These are phyloP conservation scores for Callipepla squamata DNA, from an alignment of 2,113 vertebrate genomes.

Conservation along the genomic window DNA sequence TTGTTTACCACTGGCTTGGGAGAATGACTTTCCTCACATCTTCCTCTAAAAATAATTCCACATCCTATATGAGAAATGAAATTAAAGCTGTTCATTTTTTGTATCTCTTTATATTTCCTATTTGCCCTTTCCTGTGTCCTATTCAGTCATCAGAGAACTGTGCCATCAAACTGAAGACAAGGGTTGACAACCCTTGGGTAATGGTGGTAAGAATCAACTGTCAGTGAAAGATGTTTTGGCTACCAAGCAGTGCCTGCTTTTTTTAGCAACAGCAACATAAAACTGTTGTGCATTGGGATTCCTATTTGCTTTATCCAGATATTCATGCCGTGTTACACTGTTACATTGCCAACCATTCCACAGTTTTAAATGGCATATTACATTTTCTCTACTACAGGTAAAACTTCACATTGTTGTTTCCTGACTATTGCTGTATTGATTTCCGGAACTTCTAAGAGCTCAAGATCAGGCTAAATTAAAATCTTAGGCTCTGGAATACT, in stretches of 20 bases:
- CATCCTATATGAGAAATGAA: background rate
- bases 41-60: background rate
- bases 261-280: background rate
- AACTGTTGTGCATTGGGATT: background rate
- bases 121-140: background rate
- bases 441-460: background rate
- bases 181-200: background rate
- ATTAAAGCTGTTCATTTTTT: fast-evolving
- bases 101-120: fast-evolving
- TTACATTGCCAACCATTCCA: background rate
- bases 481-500: background rate
- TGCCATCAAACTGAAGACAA: background rate
- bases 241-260: background rate
- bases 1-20: background rate
- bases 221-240: conserved; percentile 15
- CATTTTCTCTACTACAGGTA: background rate
- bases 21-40: background rate
- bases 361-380: background rate
- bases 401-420: background rate
- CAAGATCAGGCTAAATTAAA: background rate
- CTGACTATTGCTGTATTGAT: background rate
- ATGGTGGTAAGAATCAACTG: background rate
- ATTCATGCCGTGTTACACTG: background rate
- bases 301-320: background rate
- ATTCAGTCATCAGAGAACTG: background rate